Base-by-base conservation (phyloP, 1,140 invertebrate genomes). In the Thaumetopoea pityocampa region DNA sequence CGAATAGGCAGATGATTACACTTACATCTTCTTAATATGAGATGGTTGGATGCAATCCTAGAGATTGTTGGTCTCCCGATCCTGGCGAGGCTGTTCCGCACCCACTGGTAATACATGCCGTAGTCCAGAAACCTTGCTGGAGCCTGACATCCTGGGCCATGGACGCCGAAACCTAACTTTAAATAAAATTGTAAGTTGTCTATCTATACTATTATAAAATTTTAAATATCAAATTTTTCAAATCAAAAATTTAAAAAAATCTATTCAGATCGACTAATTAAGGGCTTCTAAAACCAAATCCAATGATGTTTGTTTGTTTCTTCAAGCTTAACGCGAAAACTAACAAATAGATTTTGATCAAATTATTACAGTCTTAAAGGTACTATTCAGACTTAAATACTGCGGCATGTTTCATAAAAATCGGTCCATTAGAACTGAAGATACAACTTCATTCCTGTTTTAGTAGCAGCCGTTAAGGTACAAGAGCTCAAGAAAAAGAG, bases 121-220 rank as follows among this genome's bases (percentile, higher is more conserved):
- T 60, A 60, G 42, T 60, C 57, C 3, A 60, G 14, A 15, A 60
- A 60, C 10, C 57, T 30, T 4, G 57, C 37, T 0, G 57, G 57
- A 0, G 41, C 42, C 2, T 33, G 8, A 28, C 57, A 60, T 1
- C 57, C 57, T 3, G 57, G 53, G 1, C 53, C 50, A 12, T 51
- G 36, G 1, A 57, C 24, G 5, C 53, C 47, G n/a, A 61, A 57
- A 5, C 58, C 53, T 1, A 51, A 18, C 53, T 57, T 23, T 10
- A 23, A 45, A 35, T 36, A 4, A 24, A 23, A n/a, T 9, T 8
- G 4, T 9, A 9, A 24, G 4, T 23, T 23, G 19, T 2, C 20
- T 22, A 14, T n/a, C 9, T n/a, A 8, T 2, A 19, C 12, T 5
- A 10, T 3, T 3, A 19, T 16, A 2, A 2, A 19, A 32, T 9